Evolutionary conservation across 92 coral and sea anemone genomes (phyloP), one percentile per base, ranked within the genome.

Genomic region (Meandrina meandrites): DNA sequence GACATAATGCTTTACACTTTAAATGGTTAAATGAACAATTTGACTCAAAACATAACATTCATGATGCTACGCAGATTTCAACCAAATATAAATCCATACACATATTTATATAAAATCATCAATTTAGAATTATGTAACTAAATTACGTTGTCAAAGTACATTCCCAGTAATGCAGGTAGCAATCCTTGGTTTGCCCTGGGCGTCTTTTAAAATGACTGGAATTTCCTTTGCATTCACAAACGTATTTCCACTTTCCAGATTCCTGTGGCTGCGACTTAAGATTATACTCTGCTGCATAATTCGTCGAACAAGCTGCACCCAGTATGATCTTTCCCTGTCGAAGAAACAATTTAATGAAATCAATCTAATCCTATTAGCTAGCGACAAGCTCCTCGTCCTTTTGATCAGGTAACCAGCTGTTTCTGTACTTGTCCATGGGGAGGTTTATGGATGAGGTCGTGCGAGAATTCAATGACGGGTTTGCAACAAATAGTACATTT

Each of bases 261-360:
- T 3, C 16, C 17, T 37, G 56, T 0, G 5, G 1, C 22, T 6
- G 2, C 9, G 72, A 28, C 1, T 14, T 0, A 45, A 90, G 82
- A 8, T 80, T 75, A 53, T 90, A 85, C 79, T 90, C 92, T 14
- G 19, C 62, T 16, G 86, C 89, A 35, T 58, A 79, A 30, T 85
- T 71, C 9, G 92, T 85, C 32, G 89, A 50, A 48, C 92, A 90
- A 14, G 92, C 73, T 32, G 62, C 91, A 40, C 84, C 88, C 42
- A 88, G 8, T n/a, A 83, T 83, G 22, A 34, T 67, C 64, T 50
- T 76, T 4, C 75, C 78, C 88, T 88, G 84, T 67, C 13, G 45
- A 68, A 8, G 45, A 60, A 48, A 28, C 30, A 69, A 47, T 6
- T 60, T 18, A 18, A 73, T 8, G 1, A n/a, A n/a, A n/a, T n/a